Percentiles rank a stretch among this genome's conserved stretches.
Evolutionary conservation across 2,797 vertebrate species (phyloP).

Genomic region (Chaetophractus vellerosus): DNA sequence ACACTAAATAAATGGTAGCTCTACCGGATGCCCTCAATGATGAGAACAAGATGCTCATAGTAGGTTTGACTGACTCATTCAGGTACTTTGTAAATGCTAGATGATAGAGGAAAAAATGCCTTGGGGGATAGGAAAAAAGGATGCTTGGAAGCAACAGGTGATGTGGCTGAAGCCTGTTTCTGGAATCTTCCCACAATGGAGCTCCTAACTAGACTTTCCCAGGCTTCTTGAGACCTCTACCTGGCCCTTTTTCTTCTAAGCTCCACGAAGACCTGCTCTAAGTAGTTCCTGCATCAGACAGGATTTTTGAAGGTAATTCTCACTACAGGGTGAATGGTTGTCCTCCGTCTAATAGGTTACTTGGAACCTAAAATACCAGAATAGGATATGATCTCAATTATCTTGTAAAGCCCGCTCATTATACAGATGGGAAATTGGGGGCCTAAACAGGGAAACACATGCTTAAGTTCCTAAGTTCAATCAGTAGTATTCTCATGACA

Average conservation of each 20-base stretch:
- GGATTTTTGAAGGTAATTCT: background rate
- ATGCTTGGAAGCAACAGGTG: background rate
- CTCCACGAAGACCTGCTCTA: background rate
- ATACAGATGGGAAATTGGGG: background rate
- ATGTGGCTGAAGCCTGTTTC: background rate
- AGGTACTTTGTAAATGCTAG: background rate
- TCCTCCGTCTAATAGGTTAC: background rate
- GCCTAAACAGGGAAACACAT: background rate
- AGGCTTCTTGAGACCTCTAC: background rate
- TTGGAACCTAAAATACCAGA: background rate
- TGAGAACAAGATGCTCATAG: background rate
- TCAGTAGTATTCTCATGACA: background rate
- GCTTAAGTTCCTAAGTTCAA: background rate
- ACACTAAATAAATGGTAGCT: fast-evolving
- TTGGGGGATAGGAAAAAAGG: background rate
- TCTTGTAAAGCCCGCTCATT: background rate
- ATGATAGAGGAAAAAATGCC: background rate
- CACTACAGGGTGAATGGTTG: background rate
- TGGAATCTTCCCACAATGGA: background rate
- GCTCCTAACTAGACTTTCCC: background rate
- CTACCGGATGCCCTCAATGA: fast-evolving
- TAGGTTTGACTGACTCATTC: background rate
- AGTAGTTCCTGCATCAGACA: background rate
- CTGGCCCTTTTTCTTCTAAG: background rate
- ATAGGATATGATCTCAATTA: background rate